Conservation (phyloP, 92 coral and sea anemone species). For the Porites lobata region DNA sequence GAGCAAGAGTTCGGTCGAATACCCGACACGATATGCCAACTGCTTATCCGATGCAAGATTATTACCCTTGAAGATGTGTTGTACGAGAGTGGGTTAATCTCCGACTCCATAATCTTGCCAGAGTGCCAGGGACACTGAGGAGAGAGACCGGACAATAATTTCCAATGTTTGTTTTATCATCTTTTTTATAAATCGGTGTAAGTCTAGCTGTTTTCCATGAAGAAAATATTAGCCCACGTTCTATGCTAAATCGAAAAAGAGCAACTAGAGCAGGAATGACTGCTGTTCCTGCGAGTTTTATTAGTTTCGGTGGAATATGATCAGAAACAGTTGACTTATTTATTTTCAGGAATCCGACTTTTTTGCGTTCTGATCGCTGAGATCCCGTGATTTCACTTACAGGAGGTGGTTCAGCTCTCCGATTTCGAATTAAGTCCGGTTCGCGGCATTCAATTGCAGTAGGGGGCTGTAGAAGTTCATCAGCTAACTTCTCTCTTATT, state of each 20-base stretch:
- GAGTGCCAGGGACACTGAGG: not conserved
- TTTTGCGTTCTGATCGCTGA: constrained; percentile 24
- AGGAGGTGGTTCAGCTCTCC: constrained; percentile 22
- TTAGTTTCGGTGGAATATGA: constrained; percentile 39
- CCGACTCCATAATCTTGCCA: not conserved
- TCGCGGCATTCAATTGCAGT: not conserved
- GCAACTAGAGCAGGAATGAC: constrained; percentile 35
- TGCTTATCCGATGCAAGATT: not conserved
- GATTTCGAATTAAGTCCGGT: constrained; percentile 10
- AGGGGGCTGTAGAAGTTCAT: not conserved
- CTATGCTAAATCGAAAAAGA: constrained; percentile 33
- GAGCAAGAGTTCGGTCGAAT: constrained; percentile 26
- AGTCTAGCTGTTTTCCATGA: constrained; percentile 21
- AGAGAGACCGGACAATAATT: not conserved
- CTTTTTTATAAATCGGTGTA: not conserved
- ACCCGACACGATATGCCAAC: constrained; percentile 32
- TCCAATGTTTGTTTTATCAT: not conserved
- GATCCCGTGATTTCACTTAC: constrained; percentile 29
- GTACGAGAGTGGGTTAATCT: not conserved
- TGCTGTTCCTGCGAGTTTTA: constrained; percentile 28
- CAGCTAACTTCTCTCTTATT: constrained; percentile 2
- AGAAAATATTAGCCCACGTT: constrained; percentile 38
- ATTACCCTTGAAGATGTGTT: not conserved
- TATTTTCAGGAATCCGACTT: too few relatives aligned
- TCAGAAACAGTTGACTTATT: constrained; percentile 11